These are phyloP conservation scores for Chionoecetes opilio DNA, from an alignment of 1,140 invertebrate species.

Conservation along the genomic window DNA sequence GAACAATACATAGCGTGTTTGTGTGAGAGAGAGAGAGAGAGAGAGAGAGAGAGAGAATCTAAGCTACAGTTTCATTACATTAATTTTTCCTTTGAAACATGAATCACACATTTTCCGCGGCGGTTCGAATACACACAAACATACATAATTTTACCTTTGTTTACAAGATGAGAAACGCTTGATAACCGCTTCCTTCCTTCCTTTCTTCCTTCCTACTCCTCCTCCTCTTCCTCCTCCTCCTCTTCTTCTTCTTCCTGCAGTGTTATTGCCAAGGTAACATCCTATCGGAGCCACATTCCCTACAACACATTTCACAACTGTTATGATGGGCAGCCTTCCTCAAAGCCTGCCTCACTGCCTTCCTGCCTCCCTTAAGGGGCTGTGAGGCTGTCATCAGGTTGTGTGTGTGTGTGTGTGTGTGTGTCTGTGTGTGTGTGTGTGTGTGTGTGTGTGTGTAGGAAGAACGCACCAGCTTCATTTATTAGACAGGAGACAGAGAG, in stretches of 20 bases:
- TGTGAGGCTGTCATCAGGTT: too few species aligned
- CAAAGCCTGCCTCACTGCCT: background rate
- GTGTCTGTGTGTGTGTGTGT: too few species aligned
- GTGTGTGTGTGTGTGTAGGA: too few species aligned
- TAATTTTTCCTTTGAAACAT: background rate
- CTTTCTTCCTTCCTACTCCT: background rate
- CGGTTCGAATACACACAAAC: background rate
- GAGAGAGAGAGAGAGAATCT: too few species aligned
- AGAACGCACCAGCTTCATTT: too few species aligned
- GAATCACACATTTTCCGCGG: background rate
- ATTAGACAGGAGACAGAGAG: too few species aligned
- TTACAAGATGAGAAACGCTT: background rate
- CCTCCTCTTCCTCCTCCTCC: background rate
- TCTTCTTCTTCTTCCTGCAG: background rate
- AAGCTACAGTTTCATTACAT: background rate
- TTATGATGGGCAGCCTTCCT: background rate
- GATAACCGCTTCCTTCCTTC: background rate
- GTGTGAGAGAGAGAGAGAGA: background rate
- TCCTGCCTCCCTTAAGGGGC: too few species aligned
- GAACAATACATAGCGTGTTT: too few species aligned
- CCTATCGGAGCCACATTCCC: background rate
- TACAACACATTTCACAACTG: background rate
- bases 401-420: too few species aligned
- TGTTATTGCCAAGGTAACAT: background rate
- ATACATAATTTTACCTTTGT: background rate